Evolutionary conservation across 2,797 vertebrate genomes (phyloP).

Genomic region (Dallia pectoralis): DNA sequence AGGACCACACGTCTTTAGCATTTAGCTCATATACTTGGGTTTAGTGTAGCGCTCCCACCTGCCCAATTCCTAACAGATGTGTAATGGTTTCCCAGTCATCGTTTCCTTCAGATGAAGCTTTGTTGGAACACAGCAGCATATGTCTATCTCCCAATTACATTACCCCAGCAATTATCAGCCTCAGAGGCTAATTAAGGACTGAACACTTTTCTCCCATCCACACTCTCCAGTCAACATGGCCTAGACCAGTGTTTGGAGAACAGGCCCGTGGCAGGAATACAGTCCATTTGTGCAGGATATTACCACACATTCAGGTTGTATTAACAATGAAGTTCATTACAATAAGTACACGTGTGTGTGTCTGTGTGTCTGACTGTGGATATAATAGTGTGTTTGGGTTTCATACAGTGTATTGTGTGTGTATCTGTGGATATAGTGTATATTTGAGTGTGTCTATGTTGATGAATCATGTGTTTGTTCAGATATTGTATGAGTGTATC

Average conservation of each 20-base stretch:
- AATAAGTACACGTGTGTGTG: constrained; percentile 33
- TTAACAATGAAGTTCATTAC: constrained; percentile 68
- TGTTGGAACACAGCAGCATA: constrained; percentile 65
- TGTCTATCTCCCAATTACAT: constrained; percentile 70
- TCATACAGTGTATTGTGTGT: too few relatives aligned
- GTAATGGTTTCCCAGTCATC: constrained; percentile 62
- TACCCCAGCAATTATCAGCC: constrained; percentile 68
- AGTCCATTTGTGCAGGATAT: constrained; percentile 49
- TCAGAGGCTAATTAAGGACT: constrained; percentile 64
- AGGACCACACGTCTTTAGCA: too few relatives aligned
- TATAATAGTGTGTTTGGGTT: background rate
- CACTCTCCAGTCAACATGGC: constrained; percentile 39
- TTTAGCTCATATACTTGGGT: background rate
- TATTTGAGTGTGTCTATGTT: background rate
- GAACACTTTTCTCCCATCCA: constrained; percentile 40
- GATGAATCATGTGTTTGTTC: too few relatives aligned
- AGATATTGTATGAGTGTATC: too few relatives aligned
- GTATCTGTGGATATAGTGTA: background rate
- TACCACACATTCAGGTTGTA: constrained; percentile 52
- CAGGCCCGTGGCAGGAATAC: constrained; percentile 51
- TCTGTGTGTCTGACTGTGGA: background rate
- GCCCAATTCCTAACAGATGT: constrained; percentile 62
- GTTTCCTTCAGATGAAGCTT: constrained; percentile 67
- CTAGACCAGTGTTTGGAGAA: constrained; percentile 42
- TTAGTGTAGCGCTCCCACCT: constrained; percentile 32